Conservation (phyloP, 2,888 invertebrate species). For the Schizaphis graminum region DNA sequence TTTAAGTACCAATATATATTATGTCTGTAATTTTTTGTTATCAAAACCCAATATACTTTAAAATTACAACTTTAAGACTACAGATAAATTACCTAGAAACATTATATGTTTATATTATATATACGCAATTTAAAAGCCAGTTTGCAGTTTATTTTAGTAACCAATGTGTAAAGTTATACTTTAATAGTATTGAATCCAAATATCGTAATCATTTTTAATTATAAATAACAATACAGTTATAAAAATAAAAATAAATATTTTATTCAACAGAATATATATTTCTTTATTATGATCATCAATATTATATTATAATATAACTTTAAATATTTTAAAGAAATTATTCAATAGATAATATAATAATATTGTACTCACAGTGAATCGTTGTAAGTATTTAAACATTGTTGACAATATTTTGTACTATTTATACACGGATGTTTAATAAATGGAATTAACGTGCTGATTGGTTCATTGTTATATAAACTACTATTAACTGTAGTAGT, state of each 20-base stretch:
- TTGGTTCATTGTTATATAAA: background rate
- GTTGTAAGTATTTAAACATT: slow-evolving; percentile 18
- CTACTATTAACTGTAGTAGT: background rate
- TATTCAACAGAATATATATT: too few relatives aligned
- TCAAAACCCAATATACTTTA: background rate
- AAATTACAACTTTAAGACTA: background rate
- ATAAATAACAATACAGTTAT: background rate
- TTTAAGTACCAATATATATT: background rate
- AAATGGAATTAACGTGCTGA: background rate
- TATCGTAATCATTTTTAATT: background rate
- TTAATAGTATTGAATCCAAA: background rate
- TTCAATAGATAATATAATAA: background rate
- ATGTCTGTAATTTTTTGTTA: background rate
- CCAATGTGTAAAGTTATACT: background rate
- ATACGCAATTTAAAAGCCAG: background rate
- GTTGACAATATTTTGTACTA: slow-evolving; percentile 35
- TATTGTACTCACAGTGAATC: slow-evolving; percentile 38
- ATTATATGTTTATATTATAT: background rate
- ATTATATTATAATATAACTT: too few relatives aligned
- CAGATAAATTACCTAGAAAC: background rate
- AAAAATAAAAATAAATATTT: background rate
- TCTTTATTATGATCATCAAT: background rate
- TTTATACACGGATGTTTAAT: slow-evolving; percentile 16
- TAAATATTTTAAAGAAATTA: background rate
- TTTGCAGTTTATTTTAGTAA: background rate